Percentiles rank a stretch among this genome's conserved stretches.
Conservation (phyloP, 2,888 invertebrate genomes). For the Pharmacophagus antenor region DNA sequence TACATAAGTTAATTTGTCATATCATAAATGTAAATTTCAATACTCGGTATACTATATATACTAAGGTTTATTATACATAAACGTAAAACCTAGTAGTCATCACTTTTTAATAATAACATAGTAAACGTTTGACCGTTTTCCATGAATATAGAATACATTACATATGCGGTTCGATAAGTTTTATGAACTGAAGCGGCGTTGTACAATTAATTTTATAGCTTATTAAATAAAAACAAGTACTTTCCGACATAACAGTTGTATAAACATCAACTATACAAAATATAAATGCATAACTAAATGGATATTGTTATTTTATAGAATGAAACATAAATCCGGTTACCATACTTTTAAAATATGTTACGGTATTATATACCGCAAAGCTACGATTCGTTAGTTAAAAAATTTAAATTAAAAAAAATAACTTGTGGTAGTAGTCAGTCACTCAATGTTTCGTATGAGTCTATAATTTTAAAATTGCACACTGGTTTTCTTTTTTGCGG, state of each 20-base stretch:
- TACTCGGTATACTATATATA: not conserved
- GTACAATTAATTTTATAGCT: conserved; percentile 23
- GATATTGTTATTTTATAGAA: conserved; percentile 10
- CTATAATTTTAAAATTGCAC: conserved; percentile 5
- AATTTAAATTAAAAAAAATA: conserved; percentile 11
- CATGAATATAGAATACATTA: not conserved
- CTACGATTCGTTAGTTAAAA: conserved; percentile 16
- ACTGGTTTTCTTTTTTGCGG: conserved; percentile 2
- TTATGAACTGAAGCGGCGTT: conserved; percentile 17
- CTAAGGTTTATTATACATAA: not conserved
- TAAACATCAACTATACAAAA: not conserved
- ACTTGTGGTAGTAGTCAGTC: conserved; percentile 22
- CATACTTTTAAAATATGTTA: conserved; percentile 22
- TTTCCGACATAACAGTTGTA: conserved; percentile 4
- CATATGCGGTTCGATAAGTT: conserved; percentile 22
- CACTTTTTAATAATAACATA: too few species aligned
- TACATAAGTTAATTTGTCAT: conserved; percentile 25
- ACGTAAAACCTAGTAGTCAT: not conserved
- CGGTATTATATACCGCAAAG: conserved; percentile 3
- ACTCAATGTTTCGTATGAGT: conserved; percentile 9
- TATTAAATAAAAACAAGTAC: not conserved
- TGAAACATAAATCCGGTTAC: not conserved
- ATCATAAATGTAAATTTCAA: conserved; percentile 15
- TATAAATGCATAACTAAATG: not conserved
- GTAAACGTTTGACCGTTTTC: not conserved